Evolutionary conservation across 2,797 vertebrate genomes (phyloP).

Genomic region (Neostethus bicornis): DNA sequence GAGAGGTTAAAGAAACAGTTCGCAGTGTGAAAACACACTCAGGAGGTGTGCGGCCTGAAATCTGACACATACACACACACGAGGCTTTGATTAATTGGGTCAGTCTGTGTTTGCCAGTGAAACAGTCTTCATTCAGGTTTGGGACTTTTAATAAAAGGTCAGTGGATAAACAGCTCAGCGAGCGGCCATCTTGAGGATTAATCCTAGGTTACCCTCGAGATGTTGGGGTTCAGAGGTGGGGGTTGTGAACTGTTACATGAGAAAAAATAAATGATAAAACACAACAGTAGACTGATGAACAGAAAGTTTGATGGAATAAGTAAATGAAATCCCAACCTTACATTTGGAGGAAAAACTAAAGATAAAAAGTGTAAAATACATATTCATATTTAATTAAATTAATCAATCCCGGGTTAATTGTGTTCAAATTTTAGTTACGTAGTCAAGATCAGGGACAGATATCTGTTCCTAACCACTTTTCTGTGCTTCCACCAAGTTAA

Average conservation of each 20-base stretch:
- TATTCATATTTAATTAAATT: too few species aligned
- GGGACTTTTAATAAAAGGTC: conserved; percentile 69
- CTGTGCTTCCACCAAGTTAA: too few species aligned
- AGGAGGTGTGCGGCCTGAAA: conserved; percentile 73
- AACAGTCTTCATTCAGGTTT: conserved; percentile 75
- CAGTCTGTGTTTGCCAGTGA: conserved; percentile 67
- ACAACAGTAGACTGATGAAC: conserved; percentile 20
- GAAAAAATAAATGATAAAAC: conserved; percentile 45
- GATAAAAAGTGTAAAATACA: too few species aligned
- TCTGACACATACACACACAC: conserved; percentile 42
- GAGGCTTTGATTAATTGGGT: conserved; percentile 73
- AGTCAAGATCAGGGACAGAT: too few species aligned
- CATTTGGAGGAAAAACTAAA: too few species aligned
- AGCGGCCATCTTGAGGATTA: conserved; percentile 69
- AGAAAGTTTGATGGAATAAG: conserved; percentile 25
- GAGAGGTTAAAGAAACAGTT: conserved; percentile 77
- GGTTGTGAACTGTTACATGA: conserved; percentile 63
- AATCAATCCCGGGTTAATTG: too few species aligned
- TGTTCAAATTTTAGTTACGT: too few species aligned
- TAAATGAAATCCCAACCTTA: conserved; percentile 21
- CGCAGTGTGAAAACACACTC: conserved; percentile 70
- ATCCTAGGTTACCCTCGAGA: conserved; percentile 57
- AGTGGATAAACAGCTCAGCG: conserved; percentile 60
- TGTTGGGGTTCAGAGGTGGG: conserved; percentile 59
- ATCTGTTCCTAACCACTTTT: too few species aligned